Conservation (phyloP, 1,140 invertebrate genomes). For the Gyrodactylus salaris region DNA sequence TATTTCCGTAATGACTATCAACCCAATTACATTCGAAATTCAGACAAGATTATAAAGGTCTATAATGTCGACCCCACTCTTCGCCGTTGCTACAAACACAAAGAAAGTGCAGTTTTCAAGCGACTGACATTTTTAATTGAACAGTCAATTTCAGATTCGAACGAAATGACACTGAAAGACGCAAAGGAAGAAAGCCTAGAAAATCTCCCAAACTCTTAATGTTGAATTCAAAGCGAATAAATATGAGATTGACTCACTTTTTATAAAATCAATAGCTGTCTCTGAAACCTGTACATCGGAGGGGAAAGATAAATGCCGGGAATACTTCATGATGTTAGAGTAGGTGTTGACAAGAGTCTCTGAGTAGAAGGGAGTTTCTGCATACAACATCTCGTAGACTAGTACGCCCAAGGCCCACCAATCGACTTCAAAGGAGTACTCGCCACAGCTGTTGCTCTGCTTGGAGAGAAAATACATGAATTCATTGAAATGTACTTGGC, state of each 20-base stretch:
- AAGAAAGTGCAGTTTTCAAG: too few relatives aligned
- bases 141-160: too few relatives aligned
- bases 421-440: conserved; percentile 61
- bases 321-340: conserved; percentile 92
- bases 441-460: conserved; percentile 39
- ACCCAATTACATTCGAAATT: too few relatives aligned
- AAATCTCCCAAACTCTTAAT: background rate
- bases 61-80: too few relatives aligned
- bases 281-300: conserved; percentile 61
- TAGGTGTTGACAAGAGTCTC: conserved; percentile 90
- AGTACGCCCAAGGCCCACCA: conserved; percentile 99
- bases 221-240: background rate
- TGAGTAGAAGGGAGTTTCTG: conserved; percentile 94
- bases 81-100: too few relatives aligned
- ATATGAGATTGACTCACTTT: conserved; percentile 5
- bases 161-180: too few relatives aligned
- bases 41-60: too few relatives aligned
- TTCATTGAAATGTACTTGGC: background rate
- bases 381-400: conserved; percentile 62
- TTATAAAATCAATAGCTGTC: conserved; percentile 56
- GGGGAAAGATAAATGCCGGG: conserved; percentile 70
- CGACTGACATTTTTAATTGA: too few relatives aligned
- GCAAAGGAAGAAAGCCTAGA: background rate
- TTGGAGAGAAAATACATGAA: background rate
- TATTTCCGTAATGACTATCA: too few relatives aligned